Evolutionary conservation across 2,888 invertebrate genomes (phyloP).

Genomic region (Anarsia innoxiella): DNA sequence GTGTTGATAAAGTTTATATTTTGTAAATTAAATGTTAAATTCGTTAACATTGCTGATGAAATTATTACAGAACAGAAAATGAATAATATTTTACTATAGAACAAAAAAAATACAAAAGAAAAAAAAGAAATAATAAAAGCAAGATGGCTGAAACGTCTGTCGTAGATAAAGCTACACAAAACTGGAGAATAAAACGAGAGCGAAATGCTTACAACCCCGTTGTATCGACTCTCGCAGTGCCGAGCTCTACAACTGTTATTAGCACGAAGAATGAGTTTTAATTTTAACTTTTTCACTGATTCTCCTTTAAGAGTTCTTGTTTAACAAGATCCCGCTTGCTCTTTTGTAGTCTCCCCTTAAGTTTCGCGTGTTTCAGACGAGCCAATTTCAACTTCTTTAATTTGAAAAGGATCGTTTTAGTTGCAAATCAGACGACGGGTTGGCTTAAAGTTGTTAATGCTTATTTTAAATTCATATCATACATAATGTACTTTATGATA

Average conservation of each 20-base stretch:
- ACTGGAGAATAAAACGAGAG: conserved; percentile 2
- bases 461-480: conserved; percentile 4
- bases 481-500: no score
- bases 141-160: no score
- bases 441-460: conserved; percentile 21
- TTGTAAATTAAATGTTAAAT: no score
- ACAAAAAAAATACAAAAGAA: no score
- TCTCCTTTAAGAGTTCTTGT: conserved; percentile 49
- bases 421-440: conserved; percentile 23
- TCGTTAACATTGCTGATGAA: no score
- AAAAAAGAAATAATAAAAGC: no score
- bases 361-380: conserved; percentile 29
- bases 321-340: conserved; percentile 49
- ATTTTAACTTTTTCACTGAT: conserved; percentile 56
- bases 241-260: conserved; percentile 23
- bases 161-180: no score
- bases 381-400: conserved; percentile 50
- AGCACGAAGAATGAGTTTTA: conserved; percentile 48
- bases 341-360: conserved; percentile 39
- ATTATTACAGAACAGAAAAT: no score
- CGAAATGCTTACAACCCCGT: conserved; percentile 1
- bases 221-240: conserved; percentile 15
- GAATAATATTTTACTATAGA: no score
- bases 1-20: no score
- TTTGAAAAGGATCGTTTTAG: conserved; percentile 39